Evolutionary conservation across 2,113 vertebrate genomes (phyloP).

Genomic region (Recurvirostra avosetta): DNA sequence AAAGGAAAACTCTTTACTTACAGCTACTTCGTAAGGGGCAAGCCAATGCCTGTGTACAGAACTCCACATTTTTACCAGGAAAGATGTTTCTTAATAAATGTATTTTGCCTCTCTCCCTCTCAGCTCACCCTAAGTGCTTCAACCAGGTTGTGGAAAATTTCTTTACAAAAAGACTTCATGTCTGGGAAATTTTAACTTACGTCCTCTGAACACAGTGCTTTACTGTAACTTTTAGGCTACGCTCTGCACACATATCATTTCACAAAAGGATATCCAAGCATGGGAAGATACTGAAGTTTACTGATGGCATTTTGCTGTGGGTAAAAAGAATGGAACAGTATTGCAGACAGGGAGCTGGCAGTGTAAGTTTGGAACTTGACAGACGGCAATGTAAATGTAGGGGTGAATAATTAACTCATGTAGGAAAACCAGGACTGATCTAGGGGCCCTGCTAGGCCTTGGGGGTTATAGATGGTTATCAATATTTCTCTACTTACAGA

Average conservation of each 20-base stretch:
- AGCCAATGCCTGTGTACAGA: not conserved
- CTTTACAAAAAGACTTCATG: not conserved
- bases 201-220: not conserved
- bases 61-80: not conserved
- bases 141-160: not conserved
- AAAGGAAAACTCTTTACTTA: not conserved
- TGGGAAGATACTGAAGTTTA: not conserved
- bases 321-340: not conserved
- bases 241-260: not conserved
- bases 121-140: not conserved
- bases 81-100: not conserved
- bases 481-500: not conserved
- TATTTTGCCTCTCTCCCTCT: not conserved
- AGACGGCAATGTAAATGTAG: not conserved
- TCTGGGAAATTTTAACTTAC: not conserved
- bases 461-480: not conserved
- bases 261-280: not conserved
- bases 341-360: fast-evolving
- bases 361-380: not conserved
- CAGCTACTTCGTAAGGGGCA: not conserved
- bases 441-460: not conserved
- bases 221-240: not conserved
- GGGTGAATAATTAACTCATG: slow-evolving; percentile 43
- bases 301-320: not conserved
- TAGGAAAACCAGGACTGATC: not conserved